phyloP scores from a whole-genome alignment of 2,113 vertebrate species.

The Lasiurus cinereus region DNA sequence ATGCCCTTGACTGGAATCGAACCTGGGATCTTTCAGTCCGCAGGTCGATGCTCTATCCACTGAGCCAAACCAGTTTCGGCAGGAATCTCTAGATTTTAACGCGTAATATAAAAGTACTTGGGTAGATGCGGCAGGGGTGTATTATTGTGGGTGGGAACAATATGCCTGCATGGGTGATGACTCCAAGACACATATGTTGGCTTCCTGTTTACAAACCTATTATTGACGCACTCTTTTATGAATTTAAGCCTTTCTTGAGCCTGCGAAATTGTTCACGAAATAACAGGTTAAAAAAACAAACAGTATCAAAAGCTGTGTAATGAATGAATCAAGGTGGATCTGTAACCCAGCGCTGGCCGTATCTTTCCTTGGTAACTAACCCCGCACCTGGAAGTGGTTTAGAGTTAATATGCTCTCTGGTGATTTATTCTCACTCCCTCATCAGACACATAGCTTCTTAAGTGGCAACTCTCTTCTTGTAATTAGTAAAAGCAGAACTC shows the following conservation, averaged over 20 bases:
- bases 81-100: neutral
- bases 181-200: neutral
- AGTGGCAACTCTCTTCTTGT: neutral
- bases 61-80: too few species aligned
- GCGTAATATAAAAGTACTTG: too few species aligned
- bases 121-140: too few species aligned
- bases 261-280: constrained; percentile 41
- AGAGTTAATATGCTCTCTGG: neutral
- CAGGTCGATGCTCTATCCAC: too few species aligned
- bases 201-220: constrained; percentile 4
- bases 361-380: neutral
- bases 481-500: neutral
- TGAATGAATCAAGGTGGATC: neutral
- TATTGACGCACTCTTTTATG: neutral
- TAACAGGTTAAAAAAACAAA: constrained; percentile 22
- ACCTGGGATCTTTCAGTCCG: too few species aligned
- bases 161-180: neutral
- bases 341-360: neutral
- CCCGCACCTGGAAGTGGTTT: neutral
- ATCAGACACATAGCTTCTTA: constrained; percentile 12
- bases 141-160: neutral
- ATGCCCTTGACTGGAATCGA: too few species aligned
- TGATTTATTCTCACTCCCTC: constrained; percentile 3
- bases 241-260: constrained; percentile 48
- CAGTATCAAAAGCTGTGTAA: neutral